Evolutionary conservation across 2,113 vertebrate species (phyloP).

Genomic region (Hippolais icterina): DNA sequence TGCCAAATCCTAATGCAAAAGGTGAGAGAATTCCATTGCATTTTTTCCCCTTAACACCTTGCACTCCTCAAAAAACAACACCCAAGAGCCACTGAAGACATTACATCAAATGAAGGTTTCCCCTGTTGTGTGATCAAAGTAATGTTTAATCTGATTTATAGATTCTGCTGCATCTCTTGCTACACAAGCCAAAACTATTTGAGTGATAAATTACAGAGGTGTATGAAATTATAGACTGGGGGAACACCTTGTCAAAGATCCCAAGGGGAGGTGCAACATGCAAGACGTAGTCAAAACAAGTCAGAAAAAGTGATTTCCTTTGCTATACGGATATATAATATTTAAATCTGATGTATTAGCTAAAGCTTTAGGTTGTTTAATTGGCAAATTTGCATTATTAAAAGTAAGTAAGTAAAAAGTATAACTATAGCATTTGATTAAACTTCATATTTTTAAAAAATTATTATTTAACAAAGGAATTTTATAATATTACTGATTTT

Average conservation of each 20-base stretch:
- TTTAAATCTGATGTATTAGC: too few species aligned
- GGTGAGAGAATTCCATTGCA: background rate
- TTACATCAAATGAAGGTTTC: background rate
- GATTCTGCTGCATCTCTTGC: background rate
- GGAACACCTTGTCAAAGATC: background rate
- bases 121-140: background rate
- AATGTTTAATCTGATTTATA: background rate
- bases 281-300: background rate
- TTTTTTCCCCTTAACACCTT: background rate
- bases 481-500: too few species aligned
- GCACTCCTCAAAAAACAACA: background rate
- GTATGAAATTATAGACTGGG: background rate
- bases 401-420: too few species aligned
- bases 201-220: background rate
- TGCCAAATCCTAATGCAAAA: background rate
- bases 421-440: too few species aligned
- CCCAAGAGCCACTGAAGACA: background rate
- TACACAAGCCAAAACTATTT: background rate
- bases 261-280: background rate
- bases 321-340: background rate
- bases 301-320: background rate
- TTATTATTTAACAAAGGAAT: too few species aligned
- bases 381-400: too few species aligned
- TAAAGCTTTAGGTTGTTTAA: too few species aligned
- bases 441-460: too few species aligned